Evolutionary conservation across 2,113 vertebrate species (phyloP).

Genomic region (Furnarius figulus): DNA sequence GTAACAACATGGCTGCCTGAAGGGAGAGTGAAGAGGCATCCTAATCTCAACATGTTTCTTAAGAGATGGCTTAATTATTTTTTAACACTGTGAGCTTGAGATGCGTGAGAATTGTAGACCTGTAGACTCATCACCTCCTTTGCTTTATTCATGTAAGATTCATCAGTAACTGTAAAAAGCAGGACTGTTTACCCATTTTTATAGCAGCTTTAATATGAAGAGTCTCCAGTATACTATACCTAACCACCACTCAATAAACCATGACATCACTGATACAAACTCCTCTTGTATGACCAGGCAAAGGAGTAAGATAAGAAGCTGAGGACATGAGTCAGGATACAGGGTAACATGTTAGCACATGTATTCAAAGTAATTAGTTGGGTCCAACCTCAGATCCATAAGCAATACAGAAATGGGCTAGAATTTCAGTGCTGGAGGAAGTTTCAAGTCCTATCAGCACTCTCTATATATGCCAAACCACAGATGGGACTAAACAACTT

Average conservation of each 20-base stretch:
- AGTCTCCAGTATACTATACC: not conserved
- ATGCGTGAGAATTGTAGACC: not conserved
- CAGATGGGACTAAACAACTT: not conserved
- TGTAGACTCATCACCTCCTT: not conserved
- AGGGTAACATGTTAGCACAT: not conserved
- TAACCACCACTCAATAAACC: not conserved
- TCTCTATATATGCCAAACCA: not conserved
- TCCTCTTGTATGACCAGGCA: not conserved
- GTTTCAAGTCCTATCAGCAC: not conserved
- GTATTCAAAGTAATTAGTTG: rapidly evolving
- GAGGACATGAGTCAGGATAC: not conserved
- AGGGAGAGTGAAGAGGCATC: not conserved
- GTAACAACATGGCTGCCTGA: not conserved
- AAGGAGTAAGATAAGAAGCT: not conserved
- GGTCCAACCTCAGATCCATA: not conserved
- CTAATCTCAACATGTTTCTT: not conserved
- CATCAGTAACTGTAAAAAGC: not conserved
- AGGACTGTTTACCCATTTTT: not conserved
- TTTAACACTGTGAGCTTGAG: not conserved
- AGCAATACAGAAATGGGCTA: rapidly evolving
- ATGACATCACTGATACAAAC: not conserved
- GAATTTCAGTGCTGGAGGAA: not conserved
- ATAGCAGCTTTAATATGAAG: not conserved
- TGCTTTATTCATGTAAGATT: not conserved
- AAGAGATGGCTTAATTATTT: not conserved